These are phyloP conservation scores for Anastrepha obliqua DNA, from an alignment of 1,140 invertebrate genomes.

Conservation along the genomic window DNA sequence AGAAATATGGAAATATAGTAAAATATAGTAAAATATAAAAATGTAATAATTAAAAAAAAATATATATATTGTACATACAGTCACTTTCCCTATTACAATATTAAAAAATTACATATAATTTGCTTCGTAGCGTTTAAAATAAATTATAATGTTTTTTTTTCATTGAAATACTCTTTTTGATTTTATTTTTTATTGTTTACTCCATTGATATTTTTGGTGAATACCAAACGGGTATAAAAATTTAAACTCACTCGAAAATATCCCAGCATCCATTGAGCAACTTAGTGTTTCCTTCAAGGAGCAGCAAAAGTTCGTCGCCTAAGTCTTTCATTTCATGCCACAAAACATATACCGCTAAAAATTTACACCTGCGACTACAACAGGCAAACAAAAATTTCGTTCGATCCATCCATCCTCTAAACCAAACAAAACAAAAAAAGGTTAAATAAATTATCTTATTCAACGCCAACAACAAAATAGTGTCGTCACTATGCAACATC, in stretches of 20 bases:
- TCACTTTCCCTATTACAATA: too few species aligned
- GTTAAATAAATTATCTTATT: neutral
- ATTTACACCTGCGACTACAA: constrained; percentile 27
- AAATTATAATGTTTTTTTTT: too few species aligned
- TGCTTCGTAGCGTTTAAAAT: too few species aligned
- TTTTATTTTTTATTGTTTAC: neutral
- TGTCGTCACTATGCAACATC: neutral
- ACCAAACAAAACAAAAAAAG: neutral
- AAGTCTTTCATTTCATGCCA: constrained; percentile 6
- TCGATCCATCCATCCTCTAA: neutral
- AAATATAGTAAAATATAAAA: too few species aligned
- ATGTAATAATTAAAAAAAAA: neutral
- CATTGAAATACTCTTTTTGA: too few species aligned
- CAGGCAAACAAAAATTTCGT: neutral
- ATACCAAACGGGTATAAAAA: too few species aligned
- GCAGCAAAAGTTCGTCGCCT: neutral
- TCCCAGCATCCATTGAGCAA: too few species aligned
- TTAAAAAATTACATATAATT: too few species aligned
- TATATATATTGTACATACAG: neutral
- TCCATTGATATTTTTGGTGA: too few species aligned
- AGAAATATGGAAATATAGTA: too few species aligned
- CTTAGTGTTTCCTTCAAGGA: neutral
- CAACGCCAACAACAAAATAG: neutral
- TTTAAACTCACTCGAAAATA: too few species aligned
- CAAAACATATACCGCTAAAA: neutral